Evolutionary conservation across 1,140 invertebrate species (phyloP).

Genomic region (Drosophila arizonae): DNA sequence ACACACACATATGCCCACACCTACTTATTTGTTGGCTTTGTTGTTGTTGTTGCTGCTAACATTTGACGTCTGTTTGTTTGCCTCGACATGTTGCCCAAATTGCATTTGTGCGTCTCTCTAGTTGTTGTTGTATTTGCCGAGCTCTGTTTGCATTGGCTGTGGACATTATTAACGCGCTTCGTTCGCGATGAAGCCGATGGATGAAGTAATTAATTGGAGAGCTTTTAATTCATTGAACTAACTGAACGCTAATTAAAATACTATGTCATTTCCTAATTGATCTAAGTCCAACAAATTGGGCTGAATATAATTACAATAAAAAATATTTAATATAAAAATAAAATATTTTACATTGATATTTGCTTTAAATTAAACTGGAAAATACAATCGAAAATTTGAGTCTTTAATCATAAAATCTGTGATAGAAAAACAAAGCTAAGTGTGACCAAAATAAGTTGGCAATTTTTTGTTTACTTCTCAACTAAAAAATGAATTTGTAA

Average conservation of each 20-base stretch:
- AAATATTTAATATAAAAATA: no score
- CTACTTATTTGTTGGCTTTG: slow-evolving; percentile 22
- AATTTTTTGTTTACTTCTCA: no score
- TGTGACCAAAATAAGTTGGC: no score
- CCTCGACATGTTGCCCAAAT: slow-evolving; percentile 72
- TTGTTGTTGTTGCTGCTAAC: slow-evolving; percentile 29
- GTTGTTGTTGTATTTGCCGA: slow-evolving; percentile 26
- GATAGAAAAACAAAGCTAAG: no score
- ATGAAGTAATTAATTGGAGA: background rate
- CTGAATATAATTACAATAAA: no score
- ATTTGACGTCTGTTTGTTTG: slow-evolving; percentile 59
- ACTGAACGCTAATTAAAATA: background rate
- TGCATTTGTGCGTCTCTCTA: slow-evolving; percentile 37
- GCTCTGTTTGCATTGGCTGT: slow-evolving; percentile 54
- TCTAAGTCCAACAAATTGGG: no score
- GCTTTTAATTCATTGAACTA: slow-evolving; percentile 10
- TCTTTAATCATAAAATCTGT: no score
- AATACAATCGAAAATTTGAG: no score
- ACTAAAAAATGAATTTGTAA: no score
- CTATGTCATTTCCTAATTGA: no score
- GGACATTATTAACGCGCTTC: slow-evolving; percentile 61
- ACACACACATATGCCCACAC: slow-evolving; percentile 2
- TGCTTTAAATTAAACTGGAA: no score
- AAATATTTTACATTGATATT: no score
- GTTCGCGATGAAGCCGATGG: background rate